These are phyloP conservation scores for Neostethus bicornis DNA, from an alignment of 2,797 vertebrate genomes.

Conservation along the genomic window DNA sequence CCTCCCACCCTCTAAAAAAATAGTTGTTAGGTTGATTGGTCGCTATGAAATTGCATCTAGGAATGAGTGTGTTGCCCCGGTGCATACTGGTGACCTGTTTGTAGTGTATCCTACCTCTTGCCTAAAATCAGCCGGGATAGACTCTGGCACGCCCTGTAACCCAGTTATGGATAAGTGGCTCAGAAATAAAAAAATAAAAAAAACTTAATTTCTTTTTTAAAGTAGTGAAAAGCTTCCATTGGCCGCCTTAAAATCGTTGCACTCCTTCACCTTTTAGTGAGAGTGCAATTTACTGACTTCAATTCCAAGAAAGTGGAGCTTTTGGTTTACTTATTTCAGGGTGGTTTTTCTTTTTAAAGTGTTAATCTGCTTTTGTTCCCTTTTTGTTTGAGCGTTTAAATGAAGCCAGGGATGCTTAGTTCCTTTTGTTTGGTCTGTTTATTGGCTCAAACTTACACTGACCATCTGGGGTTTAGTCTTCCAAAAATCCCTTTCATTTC, in stretches of 20 bases:
- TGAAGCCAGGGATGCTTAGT: conserved; percentile 46
- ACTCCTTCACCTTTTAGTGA: neutral
- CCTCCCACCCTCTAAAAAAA: too few relatives aligned
- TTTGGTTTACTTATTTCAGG: conserved; percentile 8
- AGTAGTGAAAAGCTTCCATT: neutral
- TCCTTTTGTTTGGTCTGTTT: conserved; percentile 46
- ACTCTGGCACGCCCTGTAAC: too few relatives aligned
- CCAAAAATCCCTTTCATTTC: conserved; percentile 62
- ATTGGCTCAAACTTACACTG: conserved; percentile 49
- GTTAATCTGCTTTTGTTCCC: conserved; percentile 22
- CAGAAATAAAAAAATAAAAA: too few relatives aligned
- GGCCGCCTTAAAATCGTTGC: conserved; percentile 4
- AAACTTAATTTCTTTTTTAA: neutral
- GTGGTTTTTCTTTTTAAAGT: conserved; percentile 19
- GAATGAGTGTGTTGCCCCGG: too few relatives aligned
- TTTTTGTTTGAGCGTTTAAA: conserved; percentile 43
- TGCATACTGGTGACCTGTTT: too few relatives aligned
- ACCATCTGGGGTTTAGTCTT: conserved; percentile 68
- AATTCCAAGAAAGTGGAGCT: conserved; percentile 15
- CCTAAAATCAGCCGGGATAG: too few relatives aligned
- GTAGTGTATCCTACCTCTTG: too few relatives aligned
- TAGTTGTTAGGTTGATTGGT: too few relatives aligned
- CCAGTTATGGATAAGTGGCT: too few relatives aligned
- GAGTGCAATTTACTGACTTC: conserved; percentile 8
- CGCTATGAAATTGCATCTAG: too few relatives aligned